Conservation (phyloP, 2,797 vertebrate genomes). For the Microctenopoma stevenorrisi region DNA sequence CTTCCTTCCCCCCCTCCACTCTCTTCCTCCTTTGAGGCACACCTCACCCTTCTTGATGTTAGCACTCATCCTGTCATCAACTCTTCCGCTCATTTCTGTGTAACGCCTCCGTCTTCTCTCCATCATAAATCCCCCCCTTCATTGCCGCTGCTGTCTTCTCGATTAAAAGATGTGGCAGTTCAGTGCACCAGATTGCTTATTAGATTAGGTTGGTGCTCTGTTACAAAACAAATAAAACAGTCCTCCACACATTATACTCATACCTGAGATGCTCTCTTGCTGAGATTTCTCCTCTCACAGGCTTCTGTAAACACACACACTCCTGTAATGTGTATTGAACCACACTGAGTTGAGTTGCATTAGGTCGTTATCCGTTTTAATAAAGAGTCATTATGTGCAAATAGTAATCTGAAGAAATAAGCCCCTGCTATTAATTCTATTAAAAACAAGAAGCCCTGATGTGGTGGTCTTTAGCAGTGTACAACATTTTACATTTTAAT, state of each 20-base stretch:
- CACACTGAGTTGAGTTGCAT: background rate
- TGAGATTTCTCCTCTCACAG: background rate
- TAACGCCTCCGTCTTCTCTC: constrained; percentile 36
- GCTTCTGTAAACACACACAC: background rate
- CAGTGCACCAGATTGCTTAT: constrained; percentile 44
- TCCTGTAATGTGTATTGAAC: background rate
- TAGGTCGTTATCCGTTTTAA: background rate
- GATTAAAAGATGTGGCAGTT: constrained; percentile 35
- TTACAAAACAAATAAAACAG: constrained; percentile 48
- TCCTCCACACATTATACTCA: background rate
- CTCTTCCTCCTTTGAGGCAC: constrained; percentile 16
- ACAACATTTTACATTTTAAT: too few species aligned
- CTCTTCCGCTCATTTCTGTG: constrained; percentile 47
- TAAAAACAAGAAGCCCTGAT: background rate
- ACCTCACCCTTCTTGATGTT: constrained; percentile 39
- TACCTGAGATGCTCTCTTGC: background rate
- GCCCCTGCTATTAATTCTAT: background rate
- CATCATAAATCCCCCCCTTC: constrained; percentile 60
- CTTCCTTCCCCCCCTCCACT: constrained; percentile 10
- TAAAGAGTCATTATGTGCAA: background rate
- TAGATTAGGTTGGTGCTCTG: constrained; percentile 45
- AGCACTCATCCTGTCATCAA: constrained; percentile 52
- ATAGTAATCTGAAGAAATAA: constrained; percentile 6
- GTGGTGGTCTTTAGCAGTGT: too few species aligned
- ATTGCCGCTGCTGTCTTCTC: constrained; percentile 60